Percentiles rank a stretch among this genome's conserved stretches.
phyloP scores from a whole-genome alignment of 23 tunicate genomes.

The Halocynthia roretzi region DNA sequence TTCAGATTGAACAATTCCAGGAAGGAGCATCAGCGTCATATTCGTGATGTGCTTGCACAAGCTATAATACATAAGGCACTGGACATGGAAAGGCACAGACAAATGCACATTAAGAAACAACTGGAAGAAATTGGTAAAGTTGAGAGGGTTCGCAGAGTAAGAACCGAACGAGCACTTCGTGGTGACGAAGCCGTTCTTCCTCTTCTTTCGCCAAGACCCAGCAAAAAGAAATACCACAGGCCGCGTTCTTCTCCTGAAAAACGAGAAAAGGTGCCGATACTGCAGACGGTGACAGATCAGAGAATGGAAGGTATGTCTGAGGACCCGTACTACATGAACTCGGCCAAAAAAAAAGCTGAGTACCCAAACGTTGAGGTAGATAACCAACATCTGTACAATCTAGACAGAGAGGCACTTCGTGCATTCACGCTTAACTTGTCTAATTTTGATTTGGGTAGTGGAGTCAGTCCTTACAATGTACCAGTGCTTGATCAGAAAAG shows the following conservation, averaged over 20 bases:
- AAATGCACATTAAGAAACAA: constrained; percentile 78
- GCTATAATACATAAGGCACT: constrained; percentile 96
- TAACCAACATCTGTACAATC: constrained; percentile 63
- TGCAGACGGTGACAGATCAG: constrained; percentile 11
- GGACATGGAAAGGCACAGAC: constrained; percentile 88
- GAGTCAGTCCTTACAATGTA: constrained; percentile 81
- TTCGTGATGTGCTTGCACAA: constrained; percentile 83
- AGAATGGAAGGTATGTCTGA: constrained; percentile 39
- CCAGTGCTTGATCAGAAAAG: constrained; percentile 47
- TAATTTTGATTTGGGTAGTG: constrained; percentile 79
- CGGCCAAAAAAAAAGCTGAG: constrained; percentile 43
- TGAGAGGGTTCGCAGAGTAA: constrained; percentile 78
- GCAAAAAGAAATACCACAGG: constrained; percentile 13
- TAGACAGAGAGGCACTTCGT: constrained; percentile 77
- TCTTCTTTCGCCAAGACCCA: constrained; percentile 42
- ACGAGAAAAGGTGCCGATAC: constrained; percentile 2
- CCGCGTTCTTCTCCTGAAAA: constrained; percentile 30
- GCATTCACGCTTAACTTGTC: constrained; percentile 65
- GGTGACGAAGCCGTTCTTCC: constrained; percentile 90
- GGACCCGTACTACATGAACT: constrained; percentile 61
- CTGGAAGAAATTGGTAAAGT: constrained; percentile 86
- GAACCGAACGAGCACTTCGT: constrained; percentile 81
- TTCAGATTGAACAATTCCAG: constrained; percentile 75
- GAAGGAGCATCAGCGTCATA: constrained; percentile 91
- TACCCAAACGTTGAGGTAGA: constrained; percentile 89